Percentiles rank a stretch among this genome's conserved stretches.
Evolutionary conservation across 2,113 vertebrate species (phyloP).

Genomic region (Pygoscelis adeliae): DNA sequence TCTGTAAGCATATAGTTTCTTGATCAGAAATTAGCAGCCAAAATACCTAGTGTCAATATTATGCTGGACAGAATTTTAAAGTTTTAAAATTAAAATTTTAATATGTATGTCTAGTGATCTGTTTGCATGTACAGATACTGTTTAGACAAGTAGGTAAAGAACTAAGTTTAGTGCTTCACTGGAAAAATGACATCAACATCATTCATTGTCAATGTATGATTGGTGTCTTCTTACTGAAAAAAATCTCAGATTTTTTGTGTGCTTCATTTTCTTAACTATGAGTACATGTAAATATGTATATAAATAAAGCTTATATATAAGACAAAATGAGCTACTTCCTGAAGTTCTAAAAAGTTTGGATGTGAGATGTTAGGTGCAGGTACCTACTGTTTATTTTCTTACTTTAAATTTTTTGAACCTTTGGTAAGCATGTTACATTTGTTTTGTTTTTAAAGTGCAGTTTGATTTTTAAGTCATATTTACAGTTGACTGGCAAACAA

Average conservation of each 20-base stretch:
- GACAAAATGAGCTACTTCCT: background rate
- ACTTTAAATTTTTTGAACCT: background rate
- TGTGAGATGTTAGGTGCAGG: background rate
- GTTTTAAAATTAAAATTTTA: background rate
- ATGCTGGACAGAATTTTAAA: background rate
- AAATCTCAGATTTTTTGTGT: background rate
- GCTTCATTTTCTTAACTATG: background rate
- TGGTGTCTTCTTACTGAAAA: background rate
- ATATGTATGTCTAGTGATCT: background rate
- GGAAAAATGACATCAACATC: accelerated
- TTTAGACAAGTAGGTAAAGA: background rate
- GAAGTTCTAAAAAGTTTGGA: background rate
- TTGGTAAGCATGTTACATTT: background rate
- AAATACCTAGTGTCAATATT: background rate
- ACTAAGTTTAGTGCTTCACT: background rate
- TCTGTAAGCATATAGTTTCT: background rate
- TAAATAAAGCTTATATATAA: background rate
- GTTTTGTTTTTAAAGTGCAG: background rate
- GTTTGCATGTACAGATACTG: background rate
- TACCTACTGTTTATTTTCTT: background rate
- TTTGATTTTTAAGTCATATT: background rate
- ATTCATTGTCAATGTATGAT: background rate
- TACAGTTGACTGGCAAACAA: background rate
- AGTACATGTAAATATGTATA: background rate
- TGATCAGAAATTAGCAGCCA: background rate